phyloP scores from a whole-genome alignment of 2,113 vertebrate genomes.

The Pogonocichla stellata region DNA sequence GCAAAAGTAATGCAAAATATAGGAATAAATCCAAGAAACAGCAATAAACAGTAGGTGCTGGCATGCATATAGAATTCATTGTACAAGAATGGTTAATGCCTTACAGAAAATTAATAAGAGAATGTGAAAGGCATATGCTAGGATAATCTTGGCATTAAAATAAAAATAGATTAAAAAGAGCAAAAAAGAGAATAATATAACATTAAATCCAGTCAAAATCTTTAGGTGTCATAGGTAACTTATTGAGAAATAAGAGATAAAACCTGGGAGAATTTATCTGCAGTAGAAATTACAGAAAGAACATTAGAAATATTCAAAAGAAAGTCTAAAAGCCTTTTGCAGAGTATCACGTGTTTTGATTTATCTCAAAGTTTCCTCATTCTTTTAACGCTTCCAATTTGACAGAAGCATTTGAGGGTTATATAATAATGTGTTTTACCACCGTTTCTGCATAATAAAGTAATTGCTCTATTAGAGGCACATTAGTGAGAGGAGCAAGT shows the following conservation, averaged over 20 bases:
- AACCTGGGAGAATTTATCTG: slow-evolving; percentile 47
- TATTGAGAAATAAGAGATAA: slow-evolving; percentile 48
- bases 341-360: slow-evolving; percentile 51
- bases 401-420: slow-evolving; percentile 62
- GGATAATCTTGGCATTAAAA: slow-evolving; percentile 25
- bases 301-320: slow-evolving; percentile 39
- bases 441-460: slow-evolving; percentile 44
- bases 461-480: slow-evolving; percentile 64
- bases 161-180: slow-evolving; percentile 32
- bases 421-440: slow-evolving; percentile 42
- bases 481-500: slow-evolving; percentile 62
- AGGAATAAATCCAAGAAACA: neutral
- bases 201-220: slow-evolving; percentile 20
- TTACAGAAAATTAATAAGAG: neutral
- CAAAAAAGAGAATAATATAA: neutral
- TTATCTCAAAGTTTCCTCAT: slow-evolving; percentile 53
- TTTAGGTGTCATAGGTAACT: slow-evolving; percentile 39
- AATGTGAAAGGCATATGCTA: neutral
- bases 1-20: neutral
- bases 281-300: slow-evolving; percentile 46
- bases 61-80: neutral
- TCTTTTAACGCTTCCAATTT: slow-evolving; percentile 47
- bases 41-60: slow-evolving; percentile 1
- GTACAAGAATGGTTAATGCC: neutral
- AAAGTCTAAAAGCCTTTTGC: slow-evolving; percentile 40